Evolutionary conservation across 2,797 vertebrate species (phyloP).

Genomic region (Gallinago stenura): DNA sequence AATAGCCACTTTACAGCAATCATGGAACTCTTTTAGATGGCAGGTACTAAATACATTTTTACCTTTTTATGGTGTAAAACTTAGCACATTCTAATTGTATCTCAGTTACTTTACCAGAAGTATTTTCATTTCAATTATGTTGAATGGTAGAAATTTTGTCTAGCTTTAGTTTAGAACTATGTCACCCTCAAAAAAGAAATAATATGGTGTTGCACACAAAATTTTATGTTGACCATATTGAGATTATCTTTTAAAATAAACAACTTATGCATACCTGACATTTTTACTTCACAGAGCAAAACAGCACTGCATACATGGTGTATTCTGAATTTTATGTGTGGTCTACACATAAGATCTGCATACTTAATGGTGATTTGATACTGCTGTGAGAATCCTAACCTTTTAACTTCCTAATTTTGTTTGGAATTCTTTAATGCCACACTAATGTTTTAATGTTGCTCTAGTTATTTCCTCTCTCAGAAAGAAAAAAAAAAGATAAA

Average conservation of each 20-base stretch:
- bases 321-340: neutral
- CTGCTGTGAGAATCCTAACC: neutral
- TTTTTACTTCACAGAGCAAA: neutral
- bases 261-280: neutral
- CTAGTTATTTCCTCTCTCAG: neutral
- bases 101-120: neutral
- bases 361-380: neutral
- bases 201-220: neutral
- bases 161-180: neutral
- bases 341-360: neutral
- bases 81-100: neutral
- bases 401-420: neutral
- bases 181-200: neutral
- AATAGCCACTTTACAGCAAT: neutral
- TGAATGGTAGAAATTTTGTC: neutral
- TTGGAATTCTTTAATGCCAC: neutral
- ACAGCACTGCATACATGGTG: rapidly evolving
- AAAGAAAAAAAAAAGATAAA: slow-evolving; percentile 34
- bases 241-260: slow-evolving; percentile 1
- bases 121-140: neutral
- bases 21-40: neutral
- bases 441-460: neutral
- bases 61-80: neutral
- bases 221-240: neutral
- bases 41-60: neutral